Evolutionary conservation across 2,797 vertebrate species (phyloP).

Genomic region (Anomalospiza imberbis): DNA sequence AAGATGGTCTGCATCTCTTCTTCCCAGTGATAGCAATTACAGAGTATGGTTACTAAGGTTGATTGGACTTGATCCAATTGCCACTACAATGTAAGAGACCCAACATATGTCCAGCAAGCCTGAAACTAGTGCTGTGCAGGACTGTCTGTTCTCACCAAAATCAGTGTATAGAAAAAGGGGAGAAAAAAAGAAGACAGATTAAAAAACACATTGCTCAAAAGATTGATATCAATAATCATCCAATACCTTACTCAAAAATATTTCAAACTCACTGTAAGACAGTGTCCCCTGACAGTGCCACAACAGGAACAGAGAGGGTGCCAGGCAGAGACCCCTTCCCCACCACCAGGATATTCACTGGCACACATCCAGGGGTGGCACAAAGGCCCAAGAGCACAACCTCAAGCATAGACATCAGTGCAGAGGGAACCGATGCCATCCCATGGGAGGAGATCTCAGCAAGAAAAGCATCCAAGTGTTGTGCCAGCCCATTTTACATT

Average conservation of each 20-base stretch:
- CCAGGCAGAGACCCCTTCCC: background rate
- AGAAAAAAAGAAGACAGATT: background rate
- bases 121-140: background rate
- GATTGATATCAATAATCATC: background rate
- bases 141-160: background rate
- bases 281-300: too few species aligned
- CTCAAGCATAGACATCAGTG: background rate
- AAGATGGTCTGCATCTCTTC: background rate
- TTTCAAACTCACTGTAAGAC: background rate
- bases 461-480: fast-evolving
- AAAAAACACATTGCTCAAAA: background rate
- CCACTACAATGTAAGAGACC: background rate
- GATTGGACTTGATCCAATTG: background rate
- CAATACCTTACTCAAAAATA: background rate
- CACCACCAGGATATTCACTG: background rate
- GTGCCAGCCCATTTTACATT: background rate
- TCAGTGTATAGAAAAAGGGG: background rate
- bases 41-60: background rate
- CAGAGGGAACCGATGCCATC: fast-evolving
- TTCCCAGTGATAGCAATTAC: background rate
- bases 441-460: fast-evolving
- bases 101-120: background rate
- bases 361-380: too few species aligned
- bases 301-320: background rate
- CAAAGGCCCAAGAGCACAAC: background rate